These are phyloP conservation scores for Ceratina australensis DNA, from an alignment of 1,140 invertebrate genomes.

Conservation along the genomic window DNA sequence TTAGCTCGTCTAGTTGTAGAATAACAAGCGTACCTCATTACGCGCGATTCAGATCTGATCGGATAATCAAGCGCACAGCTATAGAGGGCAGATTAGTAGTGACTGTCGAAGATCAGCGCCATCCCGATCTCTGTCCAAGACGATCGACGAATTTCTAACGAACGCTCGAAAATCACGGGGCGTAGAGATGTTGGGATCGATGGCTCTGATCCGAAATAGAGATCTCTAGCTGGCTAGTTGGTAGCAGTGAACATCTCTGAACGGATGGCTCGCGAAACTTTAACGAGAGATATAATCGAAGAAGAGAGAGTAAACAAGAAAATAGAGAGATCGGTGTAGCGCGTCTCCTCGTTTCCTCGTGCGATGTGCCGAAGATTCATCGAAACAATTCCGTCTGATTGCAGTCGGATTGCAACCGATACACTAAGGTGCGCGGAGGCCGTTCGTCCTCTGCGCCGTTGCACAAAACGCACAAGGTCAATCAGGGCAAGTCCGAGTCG, in stretches of 20 bases:
- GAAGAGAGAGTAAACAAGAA: no score
- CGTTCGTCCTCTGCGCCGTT: slow-evolving; percentile 79
- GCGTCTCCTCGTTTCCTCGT: slow-evolving; percentile 50
- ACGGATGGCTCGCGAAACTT: neutral
- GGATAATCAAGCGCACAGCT: neutral
- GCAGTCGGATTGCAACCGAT: slow-evolving; percentile 81
- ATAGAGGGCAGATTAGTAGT: slow-evolving; percentile 9
- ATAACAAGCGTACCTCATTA: slow-evolving; percentile 23
- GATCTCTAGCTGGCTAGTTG: neutral
- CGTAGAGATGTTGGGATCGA: neutral
- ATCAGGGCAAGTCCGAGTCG: slow-evolving; percentile 82
- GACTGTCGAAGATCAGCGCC: slow-evolving; percentile 5
- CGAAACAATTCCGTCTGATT: slow-evolving; percentile 78
- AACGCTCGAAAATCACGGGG: no score
- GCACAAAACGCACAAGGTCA: slow-evolving; percentile 79
- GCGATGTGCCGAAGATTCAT: slow-evolving; percentile 58
- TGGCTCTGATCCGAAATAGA: slow-evolving; percentile 40
- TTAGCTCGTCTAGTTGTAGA: slow-evolving; percentile 50
- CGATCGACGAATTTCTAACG: neutral
- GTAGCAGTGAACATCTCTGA: neutral
- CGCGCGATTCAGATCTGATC: neutral
- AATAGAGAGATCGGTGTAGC: slow-evolving; percentile 35
- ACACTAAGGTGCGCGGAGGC: slow-evolving; percentile 79
- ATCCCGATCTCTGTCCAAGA: neutral
- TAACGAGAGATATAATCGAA: no score